Evolutionary conservation across 64 coral and sea anemone species (phyloP).

Genomic region (Montipora foliosa): DNA sequence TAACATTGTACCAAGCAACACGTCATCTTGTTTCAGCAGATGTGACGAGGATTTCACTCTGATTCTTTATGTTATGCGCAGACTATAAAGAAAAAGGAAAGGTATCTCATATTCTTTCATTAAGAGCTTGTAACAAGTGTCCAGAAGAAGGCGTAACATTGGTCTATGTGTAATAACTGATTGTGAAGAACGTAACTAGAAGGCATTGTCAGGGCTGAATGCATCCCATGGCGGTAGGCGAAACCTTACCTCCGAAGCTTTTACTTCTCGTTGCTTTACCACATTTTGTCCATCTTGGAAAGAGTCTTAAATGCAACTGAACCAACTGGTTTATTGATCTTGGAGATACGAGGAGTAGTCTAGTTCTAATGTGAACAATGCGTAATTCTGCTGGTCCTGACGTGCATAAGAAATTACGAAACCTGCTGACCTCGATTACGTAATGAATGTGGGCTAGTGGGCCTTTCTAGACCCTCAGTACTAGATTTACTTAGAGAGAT

Average conservation of each 20-base stretch:
- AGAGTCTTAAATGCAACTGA: constrained; percentile 45
- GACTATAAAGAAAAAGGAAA: not conserved
- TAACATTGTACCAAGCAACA: not conserved
- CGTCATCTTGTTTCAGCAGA: not conserved
- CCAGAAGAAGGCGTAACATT: not conserved
- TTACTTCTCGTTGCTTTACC: constrained; percentile 17
- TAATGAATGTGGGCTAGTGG: constrained; percentile 58
- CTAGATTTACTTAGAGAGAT: constrained; percentile 25
- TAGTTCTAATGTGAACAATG: constrained; percentile 35
- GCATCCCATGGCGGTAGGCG: too few relatives aligned
- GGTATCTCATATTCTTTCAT: not conserved
- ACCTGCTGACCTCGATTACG: constrained; percentile 36
- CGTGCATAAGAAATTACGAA: not conserved
- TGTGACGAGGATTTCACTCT: not conserved
- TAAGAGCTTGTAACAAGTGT: not conserved
- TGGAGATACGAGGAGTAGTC: not conserved
- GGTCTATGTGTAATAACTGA: not conserved
- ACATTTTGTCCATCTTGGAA: constrained; percentile 52
- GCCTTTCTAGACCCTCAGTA: constrained; percentile 35
- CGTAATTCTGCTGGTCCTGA: constrained; percentile 1
- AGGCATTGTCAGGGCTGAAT: not conserved
- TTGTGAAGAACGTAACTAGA: constrained; percentile 7
- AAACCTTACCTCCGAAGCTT: not conserved
- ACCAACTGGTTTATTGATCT: constrained; percentile 49
- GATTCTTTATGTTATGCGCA: not conserved